These are phyloP conservation scores for Lutjanus campechanus DNA, from an alignment of 2,797 vertebrate species.

Conservation along the genomic window DNA sequence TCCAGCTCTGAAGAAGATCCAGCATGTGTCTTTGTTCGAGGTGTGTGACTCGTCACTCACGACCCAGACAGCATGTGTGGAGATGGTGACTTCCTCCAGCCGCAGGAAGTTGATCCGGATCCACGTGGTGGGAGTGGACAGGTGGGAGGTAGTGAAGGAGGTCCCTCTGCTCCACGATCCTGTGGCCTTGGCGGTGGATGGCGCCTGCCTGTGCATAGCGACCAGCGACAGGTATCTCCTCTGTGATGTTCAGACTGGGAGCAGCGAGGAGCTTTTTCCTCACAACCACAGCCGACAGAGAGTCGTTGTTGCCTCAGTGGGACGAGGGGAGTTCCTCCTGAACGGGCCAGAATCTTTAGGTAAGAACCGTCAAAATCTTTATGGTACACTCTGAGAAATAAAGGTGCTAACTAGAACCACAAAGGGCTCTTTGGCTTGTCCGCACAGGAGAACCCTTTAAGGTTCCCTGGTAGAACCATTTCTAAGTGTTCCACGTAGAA, in stretches of 20 bases:
- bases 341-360: conserved; percentile 83
- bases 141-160: conserved; percentile 80
- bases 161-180: conserved; percentile 76
- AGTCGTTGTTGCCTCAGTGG: conserved; percentile 66
- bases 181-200: conserved; percentile 70
- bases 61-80: conserved; percentile 15
- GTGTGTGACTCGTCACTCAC: conserved; percentile 43
- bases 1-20: conserved; percentile 78
- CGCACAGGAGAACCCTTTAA: too few species aligned
- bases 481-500: too few species aligned
- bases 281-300: conserved; percentile 71
- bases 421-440: too few species aligned
- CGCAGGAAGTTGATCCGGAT: conserved; percentile 72
- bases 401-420: too few species aligned
- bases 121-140: conserved; percentile 75
- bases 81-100: conserved; percentile 77
- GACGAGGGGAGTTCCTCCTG: conserved; percentile 80
- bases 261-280: conserved; percentile 76
- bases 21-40: conserved; percentile 74
- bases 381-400: conserved; percentile 7
- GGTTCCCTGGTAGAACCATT: too few species aligned
- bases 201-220: conserved; percentile 73
- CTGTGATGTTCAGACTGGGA: conserved; percentile 69
- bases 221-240: conserved; percentile 80
- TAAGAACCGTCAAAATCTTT: conserved; percentile 62